Conservation (phyloP, 2,797 vertebrate species). For the Gila robusta region DNA sequence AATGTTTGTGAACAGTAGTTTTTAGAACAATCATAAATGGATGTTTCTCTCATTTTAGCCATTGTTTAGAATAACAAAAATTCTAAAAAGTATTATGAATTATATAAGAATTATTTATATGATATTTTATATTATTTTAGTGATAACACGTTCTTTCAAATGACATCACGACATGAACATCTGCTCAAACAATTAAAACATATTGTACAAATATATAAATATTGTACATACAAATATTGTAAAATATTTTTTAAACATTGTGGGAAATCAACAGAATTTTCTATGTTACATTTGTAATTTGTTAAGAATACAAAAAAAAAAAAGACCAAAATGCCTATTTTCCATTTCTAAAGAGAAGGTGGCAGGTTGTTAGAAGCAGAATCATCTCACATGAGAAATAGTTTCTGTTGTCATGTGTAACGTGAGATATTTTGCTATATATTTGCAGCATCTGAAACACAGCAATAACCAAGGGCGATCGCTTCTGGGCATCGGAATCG, state of each 20-base stretch:
- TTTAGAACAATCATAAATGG: background rate
- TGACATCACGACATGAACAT: background rate
- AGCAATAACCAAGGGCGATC: background rate
- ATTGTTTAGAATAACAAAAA: background rate
- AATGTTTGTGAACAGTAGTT: background rate
- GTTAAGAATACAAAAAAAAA: background rate
- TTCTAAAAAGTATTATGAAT: background rate
- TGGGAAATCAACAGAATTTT: background rate
- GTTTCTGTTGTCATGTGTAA: background rate
- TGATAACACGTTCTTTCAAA: background rate
- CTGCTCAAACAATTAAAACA: background rate
- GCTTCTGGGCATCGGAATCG: conserved; percentile 11
- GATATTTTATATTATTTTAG: background rate
- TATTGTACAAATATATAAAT: too few relatives aligned
- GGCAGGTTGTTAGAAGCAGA: background rate
- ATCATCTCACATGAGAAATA: conserved; percentile 8
- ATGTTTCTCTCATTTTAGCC: background rate
- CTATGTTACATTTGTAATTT: background rate
- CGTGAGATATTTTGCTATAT: background rate
- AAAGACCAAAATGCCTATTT: background rate
- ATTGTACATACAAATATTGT: background rate
- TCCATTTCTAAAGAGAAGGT: background rate
- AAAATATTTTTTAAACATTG: background rate
- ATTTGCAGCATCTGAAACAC: background rate
- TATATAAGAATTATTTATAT: background rate